These are phyloP conservation scores for Tetragonula carbonaria DNA, from an alignment of 2,888 invertebrate species.

Conservation along the genomic window DNA sequence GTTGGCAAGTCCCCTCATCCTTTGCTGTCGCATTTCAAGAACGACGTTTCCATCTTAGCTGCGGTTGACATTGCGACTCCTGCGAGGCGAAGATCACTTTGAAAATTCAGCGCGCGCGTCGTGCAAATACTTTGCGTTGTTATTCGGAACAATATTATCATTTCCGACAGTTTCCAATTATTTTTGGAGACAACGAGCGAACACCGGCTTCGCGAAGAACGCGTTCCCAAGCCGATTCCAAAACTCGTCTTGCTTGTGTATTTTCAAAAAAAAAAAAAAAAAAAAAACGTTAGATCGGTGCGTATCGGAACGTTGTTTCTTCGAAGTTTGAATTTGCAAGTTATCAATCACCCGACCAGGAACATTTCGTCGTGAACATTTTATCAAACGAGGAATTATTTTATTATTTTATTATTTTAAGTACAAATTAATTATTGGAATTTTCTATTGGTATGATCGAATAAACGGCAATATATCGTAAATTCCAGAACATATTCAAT, in stretches of 20 bases:
- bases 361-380: too few relatives aligned
- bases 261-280: too few relatives aligned
- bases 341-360: too few relatives aligned
- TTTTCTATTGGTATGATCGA: too few relatives aligned
- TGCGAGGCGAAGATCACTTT: background rate
- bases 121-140: background rate
- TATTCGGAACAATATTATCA: background rate
- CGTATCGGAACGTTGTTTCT: too few relatives aligned
- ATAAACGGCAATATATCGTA: too few relatives aligned
- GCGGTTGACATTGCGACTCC: conserved; percentile 1
- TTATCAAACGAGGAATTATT: too few relatives aligned
- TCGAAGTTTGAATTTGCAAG: too few relatives aligned
- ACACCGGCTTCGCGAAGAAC: background rate
- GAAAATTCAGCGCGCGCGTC: background rate
- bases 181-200: background rate
- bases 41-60: conserved; percentile 5
- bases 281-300: background rate
- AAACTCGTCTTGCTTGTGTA: background rate
- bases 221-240: too few relatives aligned
- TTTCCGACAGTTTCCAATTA: background rate
- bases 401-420: too few relatives aligned
- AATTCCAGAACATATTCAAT: too few relatives aligned
- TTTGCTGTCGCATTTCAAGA: conserved; percentile 10
- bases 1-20: conserved; percentile 21
- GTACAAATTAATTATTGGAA: too few relatives aligned